A percentile compares a stretch with the other conserved stretches of the same genome.
These are phyloP conservation scores for Enteromius unitaeniatus DNA, from an alignment of 2,797 vertebrate genomes.

Conservation along the genomic window DNA sequence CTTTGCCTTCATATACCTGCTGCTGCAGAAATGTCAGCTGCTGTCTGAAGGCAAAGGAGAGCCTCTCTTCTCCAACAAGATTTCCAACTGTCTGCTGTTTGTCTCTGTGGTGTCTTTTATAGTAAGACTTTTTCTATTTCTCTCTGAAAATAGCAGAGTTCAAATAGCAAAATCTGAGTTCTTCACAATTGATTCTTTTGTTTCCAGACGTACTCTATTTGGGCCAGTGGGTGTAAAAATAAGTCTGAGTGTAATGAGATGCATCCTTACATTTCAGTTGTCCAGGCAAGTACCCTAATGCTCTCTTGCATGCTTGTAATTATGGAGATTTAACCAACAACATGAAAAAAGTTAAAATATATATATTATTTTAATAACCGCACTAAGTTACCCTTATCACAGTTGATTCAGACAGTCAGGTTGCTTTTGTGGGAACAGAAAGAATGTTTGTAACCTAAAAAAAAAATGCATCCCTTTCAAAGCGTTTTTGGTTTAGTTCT, in stretches of 20 bases:
- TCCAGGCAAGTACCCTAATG: slow-evolving; percentile 83
- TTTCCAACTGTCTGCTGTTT: slow-evolving; percentile 92
- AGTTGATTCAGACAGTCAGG: not conserved
- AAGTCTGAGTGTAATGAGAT: slow-evolving; percentile 96
- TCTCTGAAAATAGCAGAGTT: not conserved
- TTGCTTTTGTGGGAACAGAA: not conserved
- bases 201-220: slow-evolving; percentile 91
- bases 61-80: slow-evolving; percentile 86
- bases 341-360: not conserved
- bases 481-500: slow-evolving; percentile 5
- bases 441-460: slow-evolving; percentile 6
- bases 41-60: slow-evolving; percentile 94
- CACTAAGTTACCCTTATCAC: not conserved
- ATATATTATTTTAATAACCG: not conserved
- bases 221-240: slow-evolving; percentile 97
- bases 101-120: slow-evolving; percentile 89
- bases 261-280: slow-evolving; percentile 94
- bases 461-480: slow-evolving; percentile 7
- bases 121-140: slow-evolving; percentile 73
- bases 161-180: no score
- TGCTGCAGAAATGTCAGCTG: slow-evolving; percentile 89
- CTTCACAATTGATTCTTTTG: not conserved
- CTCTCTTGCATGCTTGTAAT: not conserved
- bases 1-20: slow-evolving; percentile 94
- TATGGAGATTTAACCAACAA: not conserved